A percentile compares a stretch with the other conserved stretches of the same genome.
Conservation (phyloP, 1,140 invertebrate genomes). For the Euglossa dilemma region DNA sequence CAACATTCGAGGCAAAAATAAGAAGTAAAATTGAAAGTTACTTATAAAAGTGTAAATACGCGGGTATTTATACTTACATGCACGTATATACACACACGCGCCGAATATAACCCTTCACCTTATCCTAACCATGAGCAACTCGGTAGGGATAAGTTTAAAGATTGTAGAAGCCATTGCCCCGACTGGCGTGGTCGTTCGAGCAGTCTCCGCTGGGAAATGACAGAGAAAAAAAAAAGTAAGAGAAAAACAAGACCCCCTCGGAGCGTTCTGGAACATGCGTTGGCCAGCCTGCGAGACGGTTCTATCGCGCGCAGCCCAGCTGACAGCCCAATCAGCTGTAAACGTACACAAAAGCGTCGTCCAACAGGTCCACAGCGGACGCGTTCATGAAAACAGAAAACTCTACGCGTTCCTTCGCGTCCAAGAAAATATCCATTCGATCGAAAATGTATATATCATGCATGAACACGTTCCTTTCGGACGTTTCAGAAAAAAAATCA, state of each 20-base stretch:
- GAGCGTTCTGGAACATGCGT: conserved; percentile 60
- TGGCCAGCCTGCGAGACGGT: conserved; percentile 47
- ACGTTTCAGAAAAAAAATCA: not conserved
- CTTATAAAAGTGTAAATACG: conserved; percentile 28
- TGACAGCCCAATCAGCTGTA: conserved; percentile 70
- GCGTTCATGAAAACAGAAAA: conserved; percentile 5
- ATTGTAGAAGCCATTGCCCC: conserved; percentile 61
- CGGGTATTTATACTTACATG: conserved; percentile 16
- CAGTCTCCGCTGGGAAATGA: conserved; percentile 9
- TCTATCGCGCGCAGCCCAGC: conserved; percentile 59
- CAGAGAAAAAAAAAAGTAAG: not conserved
- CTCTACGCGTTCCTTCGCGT: not conserved
- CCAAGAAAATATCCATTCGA: not conserved
- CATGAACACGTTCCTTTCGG: not conserved
- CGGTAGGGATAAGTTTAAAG: conserved; percentile 36
- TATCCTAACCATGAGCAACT: conserved; percentile 18
- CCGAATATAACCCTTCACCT: conserved; percentile 47
- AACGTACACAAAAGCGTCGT: conserved; percentile 68
- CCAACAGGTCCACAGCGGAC: conserved; percentile 71
- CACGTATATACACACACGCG: conserved; percentile 28
- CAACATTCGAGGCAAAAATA: not conserved
- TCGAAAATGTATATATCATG: not conserved
- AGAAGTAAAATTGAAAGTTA: not conserved
- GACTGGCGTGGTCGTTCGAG: conserved; percentile 22
- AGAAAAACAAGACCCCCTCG: conserved; percentile 43